Evolutionary conservation across 1,140 invertebrate species (phyloP).

Genomic region (Heliothis virescens): DNA sequence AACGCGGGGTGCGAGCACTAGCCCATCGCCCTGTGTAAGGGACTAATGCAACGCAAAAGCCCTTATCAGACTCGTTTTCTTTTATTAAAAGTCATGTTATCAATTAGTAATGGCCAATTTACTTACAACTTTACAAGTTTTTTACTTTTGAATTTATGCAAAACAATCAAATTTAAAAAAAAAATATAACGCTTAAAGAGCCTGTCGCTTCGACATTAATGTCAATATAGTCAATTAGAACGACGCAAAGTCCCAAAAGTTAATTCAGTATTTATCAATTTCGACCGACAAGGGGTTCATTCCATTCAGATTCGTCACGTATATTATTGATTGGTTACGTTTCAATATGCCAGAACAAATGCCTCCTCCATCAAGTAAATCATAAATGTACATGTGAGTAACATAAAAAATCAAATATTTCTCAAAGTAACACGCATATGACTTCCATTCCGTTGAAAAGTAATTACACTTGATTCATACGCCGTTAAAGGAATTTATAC

Average conservation of each 20-base stretch:
- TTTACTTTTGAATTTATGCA: too few species aligned
- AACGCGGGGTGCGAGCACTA: background rate
- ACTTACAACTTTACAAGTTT: too few species aligned
- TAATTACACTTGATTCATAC: constrained; percentile 40
- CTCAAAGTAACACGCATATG: constrained; percentile 9
- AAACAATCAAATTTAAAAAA: too few species aligned
- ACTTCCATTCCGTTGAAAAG: background rate
- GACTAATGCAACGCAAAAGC: background rate
- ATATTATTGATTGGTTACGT: constrained; percentile 23
- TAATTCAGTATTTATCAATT: constrained; percentile 35
- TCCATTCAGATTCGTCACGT: background rate
- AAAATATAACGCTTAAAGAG: background rate
- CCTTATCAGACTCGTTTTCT: background rate
- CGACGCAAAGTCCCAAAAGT: constrained; percentile 6
- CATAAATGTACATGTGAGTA: background rate
- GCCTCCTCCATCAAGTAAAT: constrained; percentile 2
- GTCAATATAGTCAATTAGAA: background rate
- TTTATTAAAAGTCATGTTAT: background rate
- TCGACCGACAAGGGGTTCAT: constrained; percentile 6
- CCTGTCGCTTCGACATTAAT: background rate
- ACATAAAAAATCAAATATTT: constrained; percentile 28
- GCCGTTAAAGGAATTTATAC: constrained; percentile 43
- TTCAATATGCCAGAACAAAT: constrained; percentile 16
- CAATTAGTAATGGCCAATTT: too few species aligned
- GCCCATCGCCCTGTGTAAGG: constrained; percentile 5